phyloP scores from a whole-genome alignment of 2,113 vertebrate species.

The Callithrix jacchus region DNA sequence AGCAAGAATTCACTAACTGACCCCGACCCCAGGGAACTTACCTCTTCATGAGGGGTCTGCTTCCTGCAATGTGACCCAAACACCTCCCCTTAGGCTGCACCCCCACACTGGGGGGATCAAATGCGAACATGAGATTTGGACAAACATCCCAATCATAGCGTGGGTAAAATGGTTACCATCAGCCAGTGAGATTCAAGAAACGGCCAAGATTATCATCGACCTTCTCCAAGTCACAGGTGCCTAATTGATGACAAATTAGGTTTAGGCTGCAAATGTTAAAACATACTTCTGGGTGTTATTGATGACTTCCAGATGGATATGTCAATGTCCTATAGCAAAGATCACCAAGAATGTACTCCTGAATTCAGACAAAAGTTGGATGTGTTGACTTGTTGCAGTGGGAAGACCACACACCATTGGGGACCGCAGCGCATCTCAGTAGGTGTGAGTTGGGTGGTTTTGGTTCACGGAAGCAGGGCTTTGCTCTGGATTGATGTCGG shows the following conservation, averaged over 20 bases:
- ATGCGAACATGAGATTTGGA: neutral
- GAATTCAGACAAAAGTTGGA: neutral
- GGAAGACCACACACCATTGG: neutral
- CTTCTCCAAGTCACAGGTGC: neutral
- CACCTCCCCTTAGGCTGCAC: neutral
- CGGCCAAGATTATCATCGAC: neutral
- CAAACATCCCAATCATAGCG: neutral
- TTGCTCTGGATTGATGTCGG: neutral
- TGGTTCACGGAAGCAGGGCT: neutral
- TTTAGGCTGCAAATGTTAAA: neutral
- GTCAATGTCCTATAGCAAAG: neutral
- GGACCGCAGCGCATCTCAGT: no score
- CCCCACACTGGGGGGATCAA: neutral
- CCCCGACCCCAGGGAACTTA: neutral
- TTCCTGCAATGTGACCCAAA: neutral
- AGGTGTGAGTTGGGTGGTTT: neutral
- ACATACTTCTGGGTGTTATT: no score
- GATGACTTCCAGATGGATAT: neutral
- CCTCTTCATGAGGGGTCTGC: neutral
- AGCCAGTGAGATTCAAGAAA: neutral
- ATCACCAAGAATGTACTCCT: neutral
- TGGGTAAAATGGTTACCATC: neutral
- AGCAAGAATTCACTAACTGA: neutral
- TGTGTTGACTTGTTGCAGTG: neutral
- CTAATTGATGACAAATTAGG: neutral